phyloP scores from a whole-genome alignment of 2,888 invertebrate species.

The Cyrtodaria siliqua region DNA sequence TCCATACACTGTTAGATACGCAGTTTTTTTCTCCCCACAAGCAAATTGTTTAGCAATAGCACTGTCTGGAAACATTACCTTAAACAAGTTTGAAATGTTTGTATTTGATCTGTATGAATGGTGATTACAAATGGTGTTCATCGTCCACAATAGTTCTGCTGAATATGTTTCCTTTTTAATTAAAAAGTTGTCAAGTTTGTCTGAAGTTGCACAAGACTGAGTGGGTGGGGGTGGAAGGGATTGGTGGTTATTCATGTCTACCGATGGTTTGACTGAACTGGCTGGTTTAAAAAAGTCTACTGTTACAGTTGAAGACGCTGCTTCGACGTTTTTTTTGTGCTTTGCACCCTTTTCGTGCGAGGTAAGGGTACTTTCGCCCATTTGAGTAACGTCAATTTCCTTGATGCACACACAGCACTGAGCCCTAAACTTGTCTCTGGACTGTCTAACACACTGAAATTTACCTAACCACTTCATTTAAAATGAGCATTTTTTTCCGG shows the following conservation, averaged over 20 bases:
- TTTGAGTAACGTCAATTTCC: too few species aligned
- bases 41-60: slow-evolving; percentile 28
- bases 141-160: too few species aligned
- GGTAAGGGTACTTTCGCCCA: too few species aligned
- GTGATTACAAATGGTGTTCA: slow-evolving; percentile 18
- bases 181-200: background rate
- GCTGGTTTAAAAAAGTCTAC: too few species aligned
- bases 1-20: slow-evolving; percentile 48
- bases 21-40: slow-evolving; percentile 47
- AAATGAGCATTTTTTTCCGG: background rate
- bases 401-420: too few species aligned
- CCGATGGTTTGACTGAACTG: too few species aligned
- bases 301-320: too few species aligned
- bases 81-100: slow-evolving; percentile 7
- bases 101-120: slow-evolving; percentile 14
- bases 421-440: too few species aligned
- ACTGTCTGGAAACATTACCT: slow-evolving; percentile 46
- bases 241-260: too few species aligned
- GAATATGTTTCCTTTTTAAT: slow-evolving; percentile 3
- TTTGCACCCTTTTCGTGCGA: background rate
- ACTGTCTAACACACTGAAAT: background rate
- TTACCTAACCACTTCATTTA: background rate
- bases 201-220: slow-evolving; percentile 7
- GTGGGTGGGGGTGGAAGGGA: slow-evolving; percentile 13
- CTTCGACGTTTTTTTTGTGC: background rate